These are phyloP conservation scores for Xenentodon cancila DNA, from an alignment of 2,797 vertebrate species.

Conservation along the genomic window DNA sequence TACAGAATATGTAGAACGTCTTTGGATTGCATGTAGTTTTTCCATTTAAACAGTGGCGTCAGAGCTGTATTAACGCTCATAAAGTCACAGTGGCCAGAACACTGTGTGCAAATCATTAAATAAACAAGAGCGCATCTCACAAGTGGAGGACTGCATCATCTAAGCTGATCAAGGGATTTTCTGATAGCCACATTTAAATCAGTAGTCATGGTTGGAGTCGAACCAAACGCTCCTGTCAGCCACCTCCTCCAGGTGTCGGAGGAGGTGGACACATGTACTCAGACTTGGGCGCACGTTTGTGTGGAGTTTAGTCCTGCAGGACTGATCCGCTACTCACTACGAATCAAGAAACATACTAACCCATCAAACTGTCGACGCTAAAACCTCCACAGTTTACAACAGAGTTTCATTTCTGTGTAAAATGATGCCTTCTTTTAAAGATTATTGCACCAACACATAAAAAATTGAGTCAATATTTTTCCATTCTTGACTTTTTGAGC, in stretches of 20 bases:
- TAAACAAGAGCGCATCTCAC: slow-evolving; percentile 32
- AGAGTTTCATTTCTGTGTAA: neutral
- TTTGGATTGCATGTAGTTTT: neutral
- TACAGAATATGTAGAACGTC: too few species aligned
- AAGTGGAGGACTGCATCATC: slow-evolving; percentile 43
- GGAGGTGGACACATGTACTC: slow-evolving; percentile 14
- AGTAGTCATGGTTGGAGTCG: slow-evolving; percentile 39
- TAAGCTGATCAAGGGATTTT: slow-evolving; percentile 75
- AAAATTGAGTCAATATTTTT: neutral
- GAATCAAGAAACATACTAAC: neutral
- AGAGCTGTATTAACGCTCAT: neutral
- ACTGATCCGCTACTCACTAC: neutral
- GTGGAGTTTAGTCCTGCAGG: neutral
- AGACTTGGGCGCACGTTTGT: slow-evolving; percentile 5
- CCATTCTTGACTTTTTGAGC: neutral
- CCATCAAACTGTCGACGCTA: neutral
- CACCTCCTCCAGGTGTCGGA: slow-evolving; percentile 4
- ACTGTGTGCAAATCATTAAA: slow-evolving; percentile 28
- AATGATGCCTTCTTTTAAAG: too few species aligned
- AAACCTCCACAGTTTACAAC: neutral
- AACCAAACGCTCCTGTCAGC: slow-evolving; percentile 22
- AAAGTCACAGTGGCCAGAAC: slow-evolving; percentile 6
- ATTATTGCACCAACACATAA: neutral
- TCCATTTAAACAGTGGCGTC: neutral
- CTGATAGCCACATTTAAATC: slow-evolving; percentile 60